Base-by-base conservation (phyloP, 2,888 invertebrate genomes). In the Spilosoma lubricipeda region DNA sequence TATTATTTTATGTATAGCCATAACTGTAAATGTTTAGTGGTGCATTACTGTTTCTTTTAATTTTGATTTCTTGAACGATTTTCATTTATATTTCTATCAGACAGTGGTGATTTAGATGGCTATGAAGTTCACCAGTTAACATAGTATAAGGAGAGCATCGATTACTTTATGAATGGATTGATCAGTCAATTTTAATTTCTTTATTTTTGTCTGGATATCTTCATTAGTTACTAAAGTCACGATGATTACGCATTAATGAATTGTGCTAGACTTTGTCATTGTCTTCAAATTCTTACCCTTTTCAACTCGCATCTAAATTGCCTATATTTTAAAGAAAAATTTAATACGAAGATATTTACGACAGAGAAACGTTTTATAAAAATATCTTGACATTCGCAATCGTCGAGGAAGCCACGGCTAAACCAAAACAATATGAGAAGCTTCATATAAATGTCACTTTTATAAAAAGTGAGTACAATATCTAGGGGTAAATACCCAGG, bases 401-500 rank as follows among this genome's bases (percentile, higher is more conserved):
- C 56, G 69, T 77, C 66, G 63, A 65, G 72, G 72, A 78, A 80
- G 65, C 65, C 45, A 68, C 71, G 73, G 68, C 69, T 69, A 78
- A 78, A 52, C 75, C 78, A 81, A 85, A 85, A 82, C 77, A 82
- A 84, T 80, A 82, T 80, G 77, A 74, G 77, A 80, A 72, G 81
- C 70, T 78, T 81, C 79, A 82, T 82, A 86, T 86, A 87, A 84
- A 86, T 83, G 86, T 82, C 81, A 84, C 81, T 85, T 85, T 84
- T 71, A 75, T 84, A 85, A 85, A 85, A 85, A 86, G 82, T 80
- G 82, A 80, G 82, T 82, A 83, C 82, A 78, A 88, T 88, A 90
- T 88, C 90, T 87, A 82, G 85, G 85, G 85, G 87, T 85, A 88
- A 89, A 90, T 90, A 90, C 88, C 85, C 87, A 81, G 87, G 84